Evolutionary conservation across 2,113 vertebrate species (phyloP), one percentile per base, ranked within the genome.

Genomic region (Tautogolabrus adspersus): DNA sequence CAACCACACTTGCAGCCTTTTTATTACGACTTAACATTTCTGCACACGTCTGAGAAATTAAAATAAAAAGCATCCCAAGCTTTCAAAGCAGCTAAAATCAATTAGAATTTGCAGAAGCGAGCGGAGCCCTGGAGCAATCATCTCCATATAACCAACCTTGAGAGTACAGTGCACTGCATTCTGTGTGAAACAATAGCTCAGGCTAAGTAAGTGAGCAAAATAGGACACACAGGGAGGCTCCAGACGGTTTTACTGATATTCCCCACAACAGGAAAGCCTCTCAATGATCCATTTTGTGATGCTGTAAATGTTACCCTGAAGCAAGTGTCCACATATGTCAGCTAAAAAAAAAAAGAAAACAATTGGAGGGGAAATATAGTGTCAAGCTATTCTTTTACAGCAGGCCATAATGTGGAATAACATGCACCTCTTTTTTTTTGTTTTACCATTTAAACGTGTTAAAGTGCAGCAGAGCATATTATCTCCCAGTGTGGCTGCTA

Each of bases 11-110:
- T 16, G 18, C 15, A 18, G 47, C 47, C 47, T 34, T 49, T 49
- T 49, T 49, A 49, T 49, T 19, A 49, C 47, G 3, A 49, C 30
- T 34, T 19, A 6, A 42, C 7, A 42, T 55, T 10, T 64, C 12
- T 58, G 6, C 8, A 55, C 57, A 54, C 46, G 18, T 13, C 12
- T 8, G 15, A 23, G 26, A 12, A 30, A 22, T 42, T 3, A 1
- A 65, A 49, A 62, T 23, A 15, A 70, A 42, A 37, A 13, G 4
- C 55, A 66, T 15, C 1, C 58, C 49, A 21, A 55, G 37, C 42
- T 59, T 58, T 46, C 51, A 63, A 40, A 56, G 63, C 62, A 44
- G 56, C 52, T 10, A 44, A 2, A 6, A 60, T 19, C 65, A 64
- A 64, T 65, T 40, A 56, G 1, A 34, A 51, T 46, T 3, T 26